Conservation (phyloP, 2,113 vertebrate genomes). For the Lophura nycthemera region DNA sequence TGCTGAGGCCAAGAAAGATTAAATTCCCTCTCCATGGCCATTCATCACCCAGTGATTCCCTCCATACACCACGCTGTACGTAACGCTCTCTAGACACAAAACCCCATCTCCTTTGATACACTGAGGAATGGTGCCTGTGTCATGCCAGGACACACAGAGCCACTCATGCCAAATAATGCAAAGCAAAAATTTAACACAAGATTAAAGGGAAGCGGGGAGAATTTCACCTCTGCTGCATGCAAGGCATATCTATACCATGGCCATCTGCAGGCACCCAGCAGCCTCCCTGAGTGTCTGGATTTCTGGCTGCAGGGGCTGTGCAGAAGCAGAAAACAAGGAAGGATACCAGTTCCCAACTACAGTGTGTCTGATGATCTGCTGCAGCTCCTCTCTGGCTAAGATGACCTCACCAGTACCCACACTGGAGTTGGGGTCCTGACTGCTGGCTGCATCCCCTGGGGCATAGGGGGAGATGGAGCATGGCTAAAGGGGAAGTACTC, state of each 20-base stretch:
- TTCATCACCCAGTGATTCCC: not conserved
- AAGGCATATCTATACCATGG: fast-evolving
- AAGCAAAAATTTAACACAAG: not conserved
- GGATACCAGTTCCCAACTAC: not conserved
- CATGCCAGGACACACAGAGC: not conserved
- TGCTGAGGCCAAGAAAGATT: not conserved
- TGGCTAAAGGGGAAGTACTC: not conserved
- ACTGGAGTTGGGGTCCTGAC: not conserved
- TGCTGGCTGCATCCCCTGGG: not conserved
- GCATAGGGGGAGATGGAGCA: not conserved
- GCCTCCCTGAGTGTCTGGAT: fast-evolving
- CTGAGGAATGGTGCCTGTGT: not conserved
- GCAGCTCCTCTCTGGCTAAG: not conserved
- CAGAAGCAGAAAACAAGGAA: not conserved
- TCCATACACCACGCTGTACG: fast-evolving
- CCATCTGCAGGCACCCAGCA: not conserved
- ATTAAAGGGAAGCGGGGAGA: not conserved
- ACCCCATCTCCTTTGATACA: not conserved
- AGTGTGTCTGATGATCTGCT: not conserved
- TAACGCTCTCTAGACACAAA: not conserved
- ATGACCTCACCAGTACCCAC: not conserved
- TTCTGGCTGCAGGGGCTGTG: not conserved
- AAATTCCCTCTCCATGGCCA: not conserved
- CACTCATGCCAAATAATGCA: not conserved
- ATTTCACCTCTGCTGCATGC: not conserved